Evolutionary conservation across 2,797 vertebrate genomes (phyloP), one percentile per base, ranked within the genome.

Genomic region (Brachyalestes nurse): DNA sequence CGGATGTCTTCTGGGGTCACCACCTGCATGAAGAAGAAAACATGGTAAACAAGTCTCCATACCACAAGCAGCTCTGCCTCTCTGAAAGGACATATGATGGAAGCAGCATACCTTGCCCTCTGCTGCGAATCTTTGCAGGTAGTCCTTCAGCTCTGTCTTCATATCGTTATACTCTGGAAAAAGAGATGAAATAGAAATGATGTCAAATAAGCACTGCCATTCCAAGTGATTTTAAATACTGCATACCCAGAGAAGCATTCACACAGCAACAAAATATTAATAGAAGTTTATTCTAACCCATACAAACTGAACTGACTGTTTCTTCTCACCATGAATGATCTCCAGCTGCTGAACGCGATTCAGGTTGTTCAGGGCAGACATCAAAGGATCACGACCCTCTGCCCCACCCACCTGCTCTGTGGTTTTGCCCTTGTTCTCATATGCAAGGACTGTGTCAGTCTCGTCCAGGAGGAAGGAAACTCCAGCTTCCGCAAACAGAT

Each of bases 121-220:
- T 72, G 96, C 93, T 75, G 97, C 98, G 87, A 99, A 99, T 49
- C 92, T 95, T 91, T 97, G 97, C 87, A 99, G 94, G 89, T 97
- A 99, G 86, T 99, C 97, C 72, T 96, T 99, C 87, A 99, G 92
- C 78, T 99, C 98, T 0, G 95, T 96, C 91, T 99, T 99, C 93
- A 99, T 93, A 87, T 99, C 97, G 17, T 99, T 99, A 91, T 99
- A 99, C 64, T 96, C 98, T 97, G 86, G 67, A n/a, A 16, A 66
- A 57, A 25, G 17, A 16, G 10, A 21, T 2, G 3, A 5, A 45
- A 21, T 45, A 19, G 6, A 38, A 64, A 64, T 38, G 16, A 38
- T 6, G 13, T 1, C 13, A 51, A 64, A 64, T 34, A 21, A 67
- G 19, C 4, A 21, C 4, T 1, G 0, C 17, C 8, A 19, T 13